Base-by-base conservation (phyloP, 2,113 vertebrate species). In the Cyanocitta stelleri region DNA sequence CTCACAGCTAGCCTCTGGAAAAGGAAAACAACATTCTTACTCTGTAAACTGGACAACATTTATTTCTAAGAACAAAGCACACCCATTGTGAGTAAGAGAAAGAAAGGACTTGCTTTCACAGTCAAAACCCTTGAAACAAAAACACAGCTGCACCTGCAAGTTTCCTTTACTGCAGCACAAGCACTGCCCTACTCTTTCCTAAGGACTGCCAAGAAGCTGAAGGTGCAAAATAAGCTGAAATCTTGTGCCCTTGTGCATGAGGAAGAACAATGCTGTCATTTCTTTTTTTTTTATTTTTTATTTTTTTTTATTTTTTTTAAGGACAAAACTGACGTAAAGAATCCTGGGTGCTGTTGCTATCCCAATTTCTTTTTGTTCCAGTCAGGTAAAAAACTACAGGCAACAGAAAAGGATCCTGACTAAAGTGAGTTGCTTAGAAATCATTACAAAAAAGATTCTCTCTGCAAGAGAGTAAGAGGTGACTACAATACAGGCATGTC, bases 131-230 rank as follows among this genome's bases (percentile, higher is more conserved):
- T 22, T 69, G 74, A 90, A 97, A 95, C 39, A 52, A 85, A 97
- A 95, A 95, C 76, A 95, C 85, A 95, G 76, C 92, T 95, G 95
- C 81, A 97, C 89, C 94, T 97, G 85, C 79, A 90, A 73, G 48
- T 20, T 76, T 86, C 68, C 76, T 71, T 49, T 43, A 56, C 14
- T 35, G n/a, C 59, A 56, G 37, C 24, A 63, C 32, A 83, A 49
- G 44, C 24, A 39, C 54, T 33, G 11, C 59, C 16, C 18, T 46
- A 10, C 15, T 8, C 13, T 84, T 93, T 85, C 75, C 67, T 52
- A 82, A 69, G 58, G 13, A 18, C 21, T 41, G 33, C 15, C 39
- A 63, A 43, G 39, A 87, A 91, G 43, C 8, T 43, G 69, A 46
- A 72, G 48, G 54, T 88, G 49, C 24, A 89, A 81, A 88, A 83